Base-by-base conservation (phyloP, 1,140 invertebrate species). In the Antheraea mylitta region DNA sequence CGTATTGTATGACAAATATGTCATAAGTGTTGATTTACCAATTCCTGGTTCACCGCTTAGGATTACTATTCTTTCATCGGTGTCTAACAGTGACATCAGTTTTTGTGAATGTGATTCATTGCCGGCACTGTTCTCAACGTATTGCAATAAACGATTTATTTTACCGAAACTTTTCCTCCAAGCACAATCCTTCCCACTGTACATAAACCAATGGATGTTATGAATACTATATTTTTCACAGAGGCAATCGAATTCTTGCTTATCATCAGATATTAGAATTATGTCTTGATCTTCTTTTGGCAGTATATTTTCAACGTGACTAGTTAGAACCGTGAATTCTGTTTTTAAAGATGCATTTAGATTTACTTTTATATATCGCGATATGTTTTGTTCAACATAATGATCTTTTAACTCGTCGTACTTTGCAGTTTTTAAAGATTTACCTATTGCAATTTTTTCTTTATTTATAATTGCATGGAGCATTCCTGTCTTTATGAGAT, bases 1-100 rank as follows among this genome's bases (percentile, higher is more conserved):
- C 16, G 66, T 71, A 16, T 67, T 38, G 18, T 37, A 42, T 13
- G 66, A 60, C 64, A 71, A 58, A 58, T 71, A 66, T 53, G 60
- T 67, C 7, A 71, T 30, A 18, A 71, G 37, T 4, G 61, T 67
- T 37, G 69, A 71, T 64, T 71, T 71, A 16, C 69, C 69, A 65
- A 71, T 71, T 9, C 69, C 69, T 5, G 69, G 69, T 36, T 63
- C 69, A 42, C 65, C 60, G 30, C 60, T 63, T 58, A 71, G 30
- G 18, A 71, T 71, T 10, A 71, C 65, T 37, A 71, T 36, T 58
- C 42, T 63, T 11, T 71, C 69, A n/a, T 64, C 36, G 3, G 63
- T n/a, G 36, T 71, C 60, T 16, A 64, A 18, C 18, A 71, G 30
- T 10, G 69, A 64, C 13, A 13, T 36, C 0, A 37, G 59, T 62